Base-by-base conservation (phyloP, 2,888 invertebrate species). In the Drosophila flavopinicola region DNA sequence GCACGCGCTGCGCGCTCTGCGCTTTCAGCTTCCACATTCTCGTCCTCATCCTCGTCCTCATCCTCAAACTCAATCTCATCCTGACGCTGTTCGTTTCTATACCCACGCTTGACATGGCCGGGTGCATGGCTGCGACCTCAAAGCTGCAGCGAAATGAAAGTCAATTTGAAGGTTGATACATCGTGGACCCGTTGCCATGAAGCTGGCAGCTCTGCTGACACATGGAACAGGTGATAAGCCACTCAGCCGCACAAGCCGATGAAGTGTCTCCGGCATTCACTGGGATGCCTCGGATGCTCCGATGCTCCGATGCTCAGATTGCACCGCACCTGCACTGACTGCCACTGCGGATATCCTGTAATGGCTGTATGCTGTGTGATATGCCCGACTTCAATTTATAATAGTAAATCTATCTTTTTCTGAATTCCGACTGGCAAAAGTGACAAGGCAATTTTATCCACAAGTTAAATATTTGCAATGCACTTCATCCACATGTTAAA, bases 161-260 rank as follows among this genome's bases (percentile, higher is more conserved):
- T 82, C 80, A 82, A 82, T 82, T 83, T 78, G 59, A 85, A 78
- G 79, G 79, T 76, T 82, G 86, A 82, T 85, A 85, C 85, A 82
- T 75, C 66, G 79, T 60, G 53, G 67, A 44, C 56, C 63, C 72
- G 74, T 63, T 66, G 67, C 61, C 57, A 57, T 48, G 66, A 66
- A 73, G 53, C 66, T 85, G 78, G 64, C 74, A 78, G 66, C 57
- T 64, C 58, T 66, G 82, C 63, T 79, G 79, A 79, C 82, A 78
- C 72, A 75, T 70, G 64, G 68, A 68, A 48, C 73, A 78, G 85
- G 70, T 75, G 80, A 85, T 83, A 82, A 85, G 85, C 85, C 79
- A 70, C 66, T 74, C 74, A 66, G 67, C 52, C 58, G 35, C 53
- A 47, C 65, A 69, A 65, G 65, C 60, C 78, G 75, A 70, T 77